Evolutionary conservation across 2,113 vertebrate genomes (phyloP), one percentile per base, ranked within the genome.

Genomic region (Corythoichthys haematopterus): DNA sequence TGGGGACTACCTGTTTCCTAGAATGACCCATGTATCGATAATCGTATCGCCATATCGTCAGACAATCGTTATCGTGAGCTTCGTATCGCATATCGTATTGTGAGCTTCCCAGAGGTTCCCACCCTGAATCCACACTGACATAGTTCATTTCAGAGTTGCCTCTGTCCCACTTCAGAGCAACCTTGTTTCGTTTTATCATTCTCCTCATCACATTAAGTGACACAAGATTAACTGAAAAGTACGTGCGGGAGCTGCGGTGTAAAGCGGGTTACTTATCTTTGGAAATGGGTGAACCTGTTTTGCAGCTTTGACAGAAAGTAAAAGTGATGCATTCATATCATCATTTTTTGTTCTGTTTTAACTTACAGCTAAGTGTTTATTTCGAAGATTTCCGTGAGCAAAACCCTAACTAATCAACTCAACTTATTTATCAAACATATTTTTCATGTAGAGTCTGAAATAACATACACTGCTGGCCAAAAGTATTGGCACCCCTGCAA

Each of bases 221-320:
- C 59, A 65, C 50, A 0, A 20, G 4, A 12, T 20, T 12, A 61
- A 74, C 9, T 20, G 66, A 36, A 63, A 20, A 40, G 3, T 50
- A 40, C 48, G 40, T 0, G 8, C 16, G 20, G 33, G 53, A 11
- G 37, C 15, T 38, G 14, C 6, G 9, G 5, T 60, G 70, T 75
- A 64, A 74, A 40, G 33, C 8, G 2, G 46, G 2, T 71, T 68
- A 76, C 79, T 78, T 78, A 83, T 64, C 58, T 47, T 58, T 1
- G 2, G 45, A 16, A 58, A 77, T 62, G 40, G 56, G 14, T 33
- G 45, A 83, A 77, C 77, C 74, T 62, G 66, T 65, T 69, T 6
- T 48, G 53, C 46, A 15, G 65, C 68, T 81, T 69, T 69, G 38
- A 73, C 63, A 62, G 28, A 67, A 50, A 35, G 20, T 47, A 15